phyloP scores from a whole-genome alignment of 2,888 invertebrate species.

The Yponomeuta evonymella region DNA sequence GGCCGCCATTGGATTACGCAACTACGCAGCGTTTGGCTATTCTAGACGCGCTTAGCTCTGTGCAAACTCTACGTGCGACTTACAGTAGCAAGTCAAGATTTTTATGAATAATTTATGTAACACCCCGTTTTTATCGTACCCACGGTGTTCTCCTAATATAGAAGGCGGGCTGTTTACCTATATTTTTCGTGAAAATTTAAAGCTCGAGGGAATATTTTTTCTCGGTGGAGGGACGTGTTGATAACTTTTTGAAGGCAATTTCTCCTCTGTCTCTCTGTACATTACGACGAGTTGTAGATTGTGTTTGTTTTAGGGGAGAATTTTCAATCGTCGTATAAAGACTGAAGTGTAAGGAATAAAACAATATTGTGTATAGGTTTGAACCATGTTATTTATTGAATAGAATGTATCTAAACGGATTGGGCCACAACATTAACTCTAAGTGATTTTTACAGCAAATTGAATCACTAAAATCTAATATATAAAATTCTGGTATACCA shows the following conservation, averaged over 20 bases:
- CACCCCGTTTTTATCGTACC: conserved; percentile 52
- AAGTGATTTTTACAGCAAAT: too few species aligned
- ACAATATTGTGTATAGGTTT: too few species aligned
- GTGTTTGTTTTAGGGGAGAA: too few species aligned
- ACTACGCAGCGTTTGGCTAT: neutral
- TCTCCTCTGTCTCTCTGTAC: neutral
- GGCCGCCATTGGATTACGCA: neutral
- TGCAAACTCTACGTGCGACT: conserved; percentile 18
- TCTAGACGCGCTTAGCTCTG: neutral
- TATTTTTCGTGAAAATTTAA: conserved; percentile 8
- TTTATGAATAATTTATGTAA: conserved; percentile 69
- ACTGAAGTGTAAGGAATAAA: too few species aligned
- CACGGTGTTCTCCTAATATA: conserved; percentile 15
- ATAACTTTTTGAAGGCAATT: conserved; percentile 6
- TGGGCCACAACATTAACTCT: too few species aligned
- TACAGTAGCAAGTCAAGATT: conserved; percentile 48
- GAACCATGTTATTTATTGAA: too few species aligned
- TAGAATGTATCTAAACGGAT: too few species aligned
- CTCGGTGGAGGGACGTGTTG: neutral
- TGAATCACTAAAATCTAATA: too few species aligned
- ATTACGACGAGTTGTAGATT: neutral
- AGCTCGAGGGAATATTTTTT: neutral
- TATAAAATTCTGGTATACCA: too few species aligned
- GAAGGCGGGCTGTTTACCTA: conserved; percentile 13
- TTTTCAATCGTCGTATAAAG: too few species aligned